Conservation (phyloP, 2,113 vertebrate species). For the Riparia riparia region DNA sequence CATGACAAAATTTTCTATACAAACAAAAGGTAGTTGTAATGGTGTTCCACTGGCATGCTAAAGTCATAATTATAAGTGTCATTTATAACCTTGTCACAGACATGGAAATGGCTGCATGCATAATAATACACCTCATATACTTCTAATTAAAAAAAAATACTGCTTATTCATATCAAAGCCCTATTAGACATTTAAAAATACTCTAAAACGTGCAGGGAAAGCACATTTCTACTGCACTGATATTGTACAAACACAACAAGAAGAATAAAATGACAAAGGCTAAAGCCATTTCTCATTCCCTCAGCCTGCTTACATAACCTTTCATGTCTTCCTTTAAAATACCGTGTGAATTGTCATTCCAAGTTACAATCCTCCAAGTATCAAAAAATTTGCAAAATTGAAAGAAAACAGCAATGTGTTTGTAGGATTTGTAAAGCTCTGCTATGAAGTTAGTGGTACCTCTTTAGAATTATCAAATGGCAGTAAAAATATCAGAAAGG, state of each 20-base stretch:
- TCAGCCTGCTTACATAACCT: neutral
- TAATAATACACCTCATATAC: neutral
- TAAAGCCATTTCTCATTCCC: neutral
- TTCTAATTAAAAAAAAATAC: neutral
- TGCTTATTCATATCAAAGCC: neutral
- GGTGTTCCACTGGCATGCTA: neutral
- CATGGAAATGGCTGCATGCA: neutral
- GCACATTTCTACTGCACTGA: neutral
- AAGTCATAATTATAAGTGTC: neutral
- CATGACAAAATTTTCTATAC: neutral
- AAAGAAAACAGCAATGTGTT: neutral
- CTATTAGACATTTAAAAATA: neutral
- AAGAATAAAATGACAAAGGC: neutral
- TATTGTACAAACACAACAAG: neutral
- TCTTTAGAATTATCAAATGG: neutral
- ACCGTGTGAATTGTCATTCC: neutral
- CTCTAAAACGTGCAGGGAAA: neutral
- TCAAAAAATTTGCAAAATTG: neutral
- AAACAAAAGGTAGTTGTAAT: neutral
- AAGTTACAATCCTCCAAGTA: neutral
- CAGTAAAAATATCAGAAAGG: neutral
- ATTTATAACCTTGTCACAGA: neutral
- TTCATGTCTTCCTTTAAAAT: neutral
- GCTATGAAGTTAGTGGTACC: neutral
- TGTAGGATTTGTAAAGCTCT: neutral